A percentile compares a stretch with the other conserved stretches of the same genome.
These are phyloP conservation scores for Rhinogobio ventralis DNA, from an alignment of 2,797 vertebrate genomes.

Conservation along the genomic window DNA sequence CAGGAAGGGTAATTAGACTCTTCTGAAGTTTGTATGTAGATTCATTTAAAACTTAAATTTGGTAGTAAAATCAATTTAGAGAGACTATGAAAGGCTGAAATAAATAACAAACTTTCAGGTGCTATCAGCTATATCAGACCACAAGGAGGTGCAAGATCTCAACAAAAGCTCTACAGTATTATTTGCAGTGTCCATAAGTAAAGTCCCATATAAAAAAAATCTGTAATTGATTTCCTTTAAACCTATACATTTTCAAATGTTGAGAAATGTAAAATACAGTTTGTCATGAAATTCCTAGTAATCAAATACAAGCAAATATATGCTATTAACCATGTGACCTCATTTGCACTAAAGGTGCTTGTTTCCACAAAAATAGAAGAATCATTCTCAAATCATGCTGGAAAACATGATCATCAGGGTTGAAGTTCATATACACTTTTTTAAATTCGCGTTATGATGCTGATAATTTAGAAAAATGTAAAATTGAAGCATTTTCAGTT, in stretches of 20 bases:
- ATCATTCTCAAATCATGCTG: background rate
- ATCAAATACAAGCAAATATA: background rate
- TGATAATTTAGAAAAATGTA: background rate
- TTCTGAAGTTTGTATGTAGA: background rate
- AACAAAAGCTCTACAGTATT: background rate
- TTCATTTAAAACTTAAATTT: background rate
- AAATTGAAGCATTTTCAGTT: background rate
- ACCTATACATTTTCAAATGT: background rate
- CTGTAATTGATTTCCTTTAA: background rate
- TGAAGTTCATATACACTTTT: background rate
- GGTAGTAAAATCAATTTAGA: background rate
- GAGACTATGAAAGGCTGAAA: background rate
- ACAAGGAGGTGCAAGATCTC: slow-evolving; percentile 35
- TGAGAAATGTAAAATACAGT: background rate
- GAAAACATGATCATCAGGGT: background rate
- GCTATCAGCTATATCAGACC: background rate
- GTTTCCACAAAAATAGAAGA: background rate
- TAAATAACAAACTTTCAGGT: background rate
- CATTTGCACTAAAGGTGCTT: background rate
- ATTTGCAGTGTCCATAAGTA: background rate
- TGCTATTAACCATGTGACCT: background rate
- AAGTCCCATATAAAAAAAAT: background rate
- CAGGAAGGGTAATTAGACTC: background rate
- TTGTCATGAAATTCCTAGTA: background rate
- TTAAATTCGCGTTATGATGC: background rate